Base-by-base conservation (phyloP, 2,113 vertebrate species). In the Orcinus orca region DNA sequence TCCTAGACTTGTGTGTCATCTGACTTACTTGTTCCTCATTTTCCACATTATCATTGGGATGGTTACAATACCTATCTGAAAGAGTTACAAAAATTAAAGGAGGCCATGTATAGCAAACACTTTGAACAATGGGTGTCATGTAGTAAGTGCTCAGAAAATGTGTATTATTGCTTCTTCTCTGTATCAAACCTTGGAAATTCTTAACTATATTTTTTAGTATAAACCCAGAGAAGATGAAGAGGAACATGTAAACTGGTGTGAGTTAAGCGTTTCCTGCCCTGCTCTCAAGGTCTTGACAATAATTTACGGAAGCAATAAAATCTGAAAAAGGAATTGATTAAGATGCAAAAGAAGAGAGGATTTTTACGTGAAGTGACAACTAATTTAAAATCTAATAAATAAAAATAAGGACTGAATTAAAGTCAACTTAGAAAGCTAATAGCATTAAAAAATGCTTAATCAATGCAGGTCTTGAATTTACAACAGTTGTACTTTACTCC, bases 311-410 rank as follows among this genome's bases (percentile, higher is more conserved):
- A 80, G 31, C n/a, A 70, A 55, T 33, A 23, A 58, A 20, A 26
- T 38, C 13, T 70, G 71, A 36, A 31, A 73, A 86, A 79, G 10
- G 25, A 44, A 71, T 77, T 73, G 67, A 82, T 53, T 62, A 74
- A 71, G 20, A 92, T 36, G 55, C 10, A 92, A 38, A 67, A 12
- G 13, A 82, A 93, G 47, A 33, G 31, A 36, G 12, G 8, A 68
- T 14, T 71, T 96, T 73, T 82, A 29, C 23, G 31, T 38, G 8
- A 21, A 55, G 8, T n/a, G 8, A 85, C 62, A 85, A 47, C 9
- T 65, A 85, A 88, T 53, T 93, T 84, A 96, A 95, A 91, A 12
- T 25, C 11, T 85, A 91, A 89, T 90, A 80, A 88, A 88, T 88
- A 68, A 93, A 95, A 81, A 38, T 63, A 90, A 53, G 74, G 38